These are phyloP conservation scores for Panulirus ornatus DNA, from an alignment of 1,140 invertebrate species.

Conservation along the genomic window DNA sequence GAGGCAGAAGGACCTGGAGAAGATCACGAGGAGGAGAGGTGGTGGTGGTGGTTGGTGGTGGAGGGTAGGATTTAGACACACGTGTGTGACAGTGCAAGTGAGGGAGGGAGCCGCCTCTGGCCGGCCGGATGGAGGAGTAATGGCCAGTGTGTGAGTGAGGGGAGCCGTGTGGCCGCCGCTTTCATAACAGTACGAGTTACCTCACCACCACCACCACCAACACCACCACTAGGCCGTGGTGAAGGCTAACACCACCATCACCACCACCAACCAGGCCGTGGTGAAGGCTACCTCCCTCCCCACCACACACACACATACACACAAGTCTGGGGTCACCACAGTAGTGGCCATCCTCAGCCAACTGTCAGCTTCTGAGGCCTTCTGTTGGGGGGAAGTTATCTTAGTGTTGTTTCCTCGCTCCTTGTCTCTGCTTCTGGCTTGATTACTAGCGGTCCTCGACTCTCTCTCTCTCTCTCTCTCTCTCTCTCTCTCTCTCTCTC, in stretches of 20 bases:
- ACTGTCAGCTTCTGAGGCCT: too few relatives aligned
- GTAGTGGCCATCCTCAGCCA: too few relatives aligned
- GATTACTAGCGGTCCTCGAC: not conserved
- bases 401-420: not conserved
- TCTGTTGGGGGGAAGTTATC: not conserved
- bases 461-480: conserved; percentile 11
- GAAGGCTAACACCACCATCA: not conserved
- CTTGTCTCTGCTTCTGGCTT: not conserved
- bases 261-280: not conserved
- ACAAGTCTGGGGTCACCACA: not conserved
- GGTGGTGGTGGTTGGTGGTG: too few relatives aligned
- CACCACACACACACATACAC: not conserved
- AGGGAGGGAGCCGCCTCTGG: too few relatives aligned
- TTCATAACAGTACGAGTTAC: not conserved
- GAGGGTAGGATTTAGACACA: not conserved
- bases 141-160: not conserved
- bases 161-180: too few relatives aligned
- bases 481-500: conserved; percentile 17
- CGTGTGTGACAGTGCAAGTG: not conserved
- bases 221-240: not conserved
- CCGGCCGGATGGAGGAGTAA: not conserved
- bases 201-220: not conserved
- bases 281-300: not conserved
- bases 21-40: not conserved
- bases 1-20: not conserved